phyloP scores from a whole-genome alignment of 1,140 invertebrate genomes.

The Proales similis region DNA sequence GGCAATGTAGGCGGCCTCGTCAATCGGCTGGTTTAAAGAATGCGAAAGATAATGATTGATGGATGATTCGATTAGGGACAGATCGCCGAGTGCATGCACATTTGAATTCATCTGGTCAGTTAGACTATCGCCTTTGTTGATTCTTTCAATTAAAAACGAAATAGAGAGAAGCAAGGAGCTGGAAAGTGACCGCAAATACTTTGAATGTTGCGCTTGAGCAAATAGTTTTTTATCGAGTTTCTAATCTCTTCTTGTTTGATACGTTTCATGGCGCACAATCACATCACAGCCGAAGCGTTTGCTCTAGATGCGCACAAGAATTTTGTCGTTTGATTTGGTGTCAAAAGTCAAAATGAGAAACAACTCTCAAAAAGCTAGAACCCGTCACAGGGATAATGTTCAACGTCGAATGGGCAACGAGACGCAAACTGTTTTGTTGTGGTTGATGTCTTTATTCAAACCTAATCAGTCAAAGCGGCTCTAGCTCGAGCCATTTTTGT shows the following conservation, averaged over 20 bases:
- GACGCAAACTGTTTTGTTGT: no score
- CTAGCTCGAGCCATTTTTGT: no score
- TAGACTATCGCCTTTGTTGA: not conserved
- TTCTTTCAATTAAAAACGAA: not conserved
- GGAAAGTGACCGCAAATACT: no score
- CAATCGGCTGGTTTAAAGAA: conserved; percentile 1
- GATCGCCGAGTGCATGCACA: conserved; percentile 18
- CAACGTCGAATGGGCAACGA: no score
- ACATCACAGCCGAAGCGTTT: no score
- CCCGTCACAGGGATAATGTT: no score
- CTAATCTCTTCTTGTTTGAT: conserved; percentile 26
- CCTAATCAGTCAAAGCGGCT: no score
- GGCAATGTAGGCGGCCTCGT: not conserved
- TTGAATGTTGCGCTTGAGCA: conserved; percentile 12
- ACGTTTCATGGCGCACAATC: conserved; percentile 34
- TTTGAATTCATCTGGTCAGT: conserved; percentile 27
- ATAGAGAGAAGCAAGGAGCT: no score
- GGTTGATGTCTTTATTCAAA: no score
- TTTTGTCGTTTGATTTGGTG: no score
- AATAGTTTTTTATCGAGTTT: conserved; percentile 14
- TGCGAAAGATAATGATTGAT: conserved; percentile 24
- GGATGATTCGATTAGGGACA: conserved; percentile 21
- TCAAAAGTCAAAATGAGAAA: conserved; percentile 9
- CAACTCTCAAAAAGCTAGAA: conserved; percentile 38
- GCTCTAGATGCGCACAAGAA: no score